Evolutionary conservation across 92 coral and sea anemone species (phyloP).

Genomic region (Chrysogorgia sp.): DNA sequence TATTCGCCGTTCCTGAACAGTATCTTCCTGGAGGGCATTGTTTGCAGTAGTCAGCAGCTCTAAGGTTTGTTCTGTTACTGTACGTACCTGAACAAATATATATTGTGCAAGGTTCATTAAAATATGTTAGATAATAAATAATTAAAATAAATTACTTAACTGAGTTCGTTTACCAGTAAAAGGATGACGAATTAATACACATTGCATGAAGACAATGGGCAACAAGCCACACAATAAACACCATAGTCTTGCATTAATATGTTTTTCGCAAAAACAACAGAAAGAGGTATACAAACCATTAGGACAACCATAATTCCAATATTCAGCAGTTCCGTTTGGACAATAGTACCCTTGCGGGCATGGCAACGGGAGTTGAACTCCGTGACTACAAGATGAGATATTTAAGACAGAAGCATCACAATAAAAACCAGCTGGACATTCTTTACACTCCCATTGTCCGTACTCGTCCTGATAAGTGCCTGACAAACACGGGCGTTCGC

Average conservation of each 20-base stretch:
- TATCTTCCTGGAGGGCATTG: constrained; percentile 89
- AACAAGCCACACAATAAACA: too few species aligned
- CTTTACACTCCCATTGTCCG: constrained; percentile 75
- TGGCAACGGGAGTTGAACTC: constrained; percentile 88
- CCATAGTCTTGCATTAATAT: too few species aligned
- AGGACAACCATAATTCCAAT: constrained; percentile 37
- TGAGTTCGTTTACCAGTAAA: too few species aligned
- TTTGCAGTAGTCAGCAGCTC: constrained; percentile 64
- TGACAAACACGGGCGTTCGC: constrained; percentile 69
- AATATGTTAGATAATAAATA: too few species aligned
- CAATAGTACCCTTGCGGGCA: constrained; percentile 92
- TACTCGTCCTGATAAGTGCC: constrained; percentile 90
- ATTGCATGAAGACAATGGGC: too few species aligned
- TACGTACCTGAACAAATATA: constrained; percentile 70
- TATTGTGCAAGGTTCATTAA: background rate
- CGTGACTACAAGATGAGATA: constrained; percentile 84
- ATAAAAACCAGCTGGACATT: constrained; percentile 87
- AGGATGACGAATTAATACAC: too few species aligned
- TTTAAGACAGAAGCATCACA: constrained; percentile 92
- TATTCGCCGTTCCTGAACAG: constrained; percentile 88
- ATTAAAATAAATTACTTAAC: too few species aligned
- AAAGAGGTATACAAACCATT: constrained; percentile 31
- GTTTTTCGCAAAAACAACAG: too few species aligned
- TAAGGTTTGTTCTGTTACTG: constrained; percentile 71
- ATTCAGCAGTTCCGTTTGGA: constrained; percentile 73